phyloP scores from a whole-genome alignment of 1,140 invertebrate species.

The Eupeodes corollae region DNA sequence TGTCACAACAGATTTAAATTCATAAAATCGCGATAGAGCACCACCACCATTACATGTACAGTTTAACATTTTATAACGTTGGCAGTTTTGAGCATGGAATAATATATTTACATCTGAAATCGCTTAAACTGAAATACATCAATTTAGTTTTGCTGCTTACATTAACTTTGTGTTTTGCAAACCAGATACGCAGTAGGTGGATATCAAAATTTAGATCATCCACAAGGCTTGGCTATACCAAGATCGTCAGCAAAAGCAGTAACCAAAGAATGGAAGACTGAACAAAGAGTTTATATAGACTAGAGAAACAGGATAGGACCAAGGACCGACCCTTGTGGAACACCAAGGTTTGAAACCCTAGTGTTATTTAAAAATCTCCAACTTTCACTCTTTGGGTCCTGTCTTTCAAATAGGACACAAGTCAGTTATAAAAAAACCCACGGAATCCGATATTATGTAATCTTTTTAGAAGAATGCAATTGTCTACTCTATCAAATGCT shows the following conservation, averaged over 20 bases:
- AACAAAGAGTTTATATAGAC: too few species aligned
- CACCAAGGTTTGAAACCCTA: not conserved
- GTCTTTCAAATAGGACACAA: not conserved
- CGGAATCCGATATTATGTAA: not conserved
- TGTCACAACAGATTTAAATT: not conserved
- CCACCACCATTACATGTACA: not conserved
- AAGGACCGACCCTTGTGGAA: not conserved
- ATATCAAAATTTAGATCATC: not conserved
- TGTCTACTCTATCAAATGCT: not conserved
- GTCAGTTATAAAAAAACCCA: not conserved
- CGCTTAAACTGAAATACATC: not conserved
- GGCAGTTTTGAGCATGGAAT: not conserved
- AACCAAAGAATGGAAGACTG: too few species aligned
- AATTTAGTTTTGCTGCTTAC: not conserved
- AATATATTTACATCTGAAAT: too few species aligned
- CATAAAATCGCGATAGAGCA: not conserved
- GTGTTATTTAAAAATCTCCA: too few species aligned
- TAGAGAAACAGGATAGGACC: too few species aligned
- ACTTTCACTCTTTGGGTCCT: not conserved
- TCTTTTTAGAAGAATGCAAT: not conserved
- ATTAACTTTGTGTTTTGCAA: not conserved
- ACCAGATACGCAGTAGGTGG: too few species aligned
- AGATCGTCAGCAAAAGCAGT: too few species aligned
- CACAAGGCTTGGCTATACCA: not conserved
- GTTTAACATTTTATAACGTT: not conserved